Evolutionary conservation across 2,888 invertebrate species (phyloP).

Genomic region (Meteorus cinctellus): DNA sequence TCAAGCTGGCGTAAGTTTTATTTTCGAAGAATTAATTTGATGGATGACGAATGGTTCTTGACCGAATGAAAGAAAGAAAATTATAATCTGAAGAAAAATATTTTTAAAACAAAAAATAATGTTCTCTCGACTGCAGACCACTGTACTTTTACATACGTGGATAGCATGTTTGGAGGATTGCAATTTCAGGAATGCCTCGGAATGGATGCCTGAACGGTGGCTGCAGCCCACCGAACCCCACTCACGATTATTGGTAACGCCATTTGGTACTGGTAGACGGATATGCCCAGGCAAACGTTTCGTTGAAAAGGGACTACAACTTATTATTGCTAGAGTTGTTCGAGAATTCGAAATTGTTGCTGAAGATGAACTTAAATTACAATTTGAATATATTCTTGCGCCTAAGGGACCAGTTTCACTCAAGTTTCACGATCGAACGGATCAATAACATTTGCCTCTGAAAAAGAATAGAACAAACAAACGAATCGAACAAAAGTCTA

Average conservation of each 20-base stretch:
- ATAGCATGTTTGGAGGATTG: constrained; percentile 85
- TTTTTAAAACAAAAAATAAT: constrained; percentile 27
- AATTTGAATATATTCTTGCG: constrained; percentile 87
- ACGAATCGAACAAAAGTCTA: background rate
- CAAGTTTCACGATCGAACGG: constrained; percentile 74
- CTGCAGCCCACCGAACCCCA: constrained; percentile 74
- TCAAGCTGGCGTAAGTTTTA: constrained; percentile 80
- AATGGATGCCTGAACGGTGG: constrained; percentile 88
- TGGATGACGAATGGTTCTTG: background rate
- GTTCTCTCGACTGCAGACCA: constrained; percentile 76
- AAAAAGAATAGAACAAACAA: background rate
- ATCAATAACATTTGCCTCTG: background rate
- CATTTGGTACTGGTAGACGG: constrained; percentile 86
- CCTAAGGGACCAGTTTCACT: constrained; percentile 85
- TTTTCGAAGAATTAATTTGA: constrained; percentile 4
- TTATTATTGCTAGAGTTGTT: constrained; percentile 84
- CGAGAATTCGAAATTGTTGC: constrained; percentile 83
- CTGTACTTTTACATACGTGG: constrained; percentile 87
- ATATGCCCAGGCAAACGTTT: constrained; percentile 91
- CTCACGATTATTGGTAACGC: constrained; percentile 81
- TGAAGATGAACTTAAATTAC: constrained; percentile 81
- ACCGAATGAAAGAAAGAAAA: background rate
- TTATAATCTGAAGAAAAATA: constrained; percentile 8
- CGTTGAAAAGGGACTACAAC: constrained; percentile 84
- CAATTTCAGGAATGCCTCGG: constrained; percentile 83